Evolutionary conservation across 2,113 vertebrate genomes (phyloP), one percentile per base, ranked within the genome.

Genomic region (Phycodurus eques): DNA sequence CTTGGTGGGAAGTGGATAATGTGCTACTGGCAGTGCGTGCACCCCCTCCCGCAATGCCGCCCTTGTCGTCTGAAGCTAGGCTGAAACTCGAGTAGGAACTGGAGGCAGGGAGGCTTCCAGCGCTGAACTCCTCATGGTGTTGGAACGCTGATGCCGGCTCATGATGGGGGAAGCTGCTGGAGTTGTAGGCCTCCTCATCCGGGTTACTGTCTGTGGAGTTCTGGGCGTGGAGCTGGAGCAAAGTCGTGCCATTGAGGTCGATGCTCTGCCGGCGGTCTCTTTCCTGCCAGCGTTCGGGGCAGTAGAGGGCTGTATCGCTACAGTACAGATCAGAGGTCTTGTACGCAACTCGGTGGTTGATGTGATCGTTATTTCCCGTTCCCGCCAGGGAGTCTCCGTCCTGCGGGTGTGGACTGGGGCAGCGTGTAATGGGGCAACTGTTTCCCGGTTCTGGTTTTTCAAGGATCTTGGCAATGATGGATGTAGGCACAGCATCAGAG

Each of bases 71-170:
- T 0, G 95, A 96, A 0, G 95, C 94, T 33, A 94, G 93, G 0
- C 95, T 98, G 90, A 98, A 97, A 89, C 95, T 98, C 15, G 96
- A 97, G 82, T 97, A 98, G 68, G 95, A 95, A 85, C 95, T 96
- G 74, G 96, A 96, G 8, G 92, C 93, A 0, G 94, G 94, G 71
- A 95, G 91, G 15, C 96, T 97, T 0, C 85, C 89, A 22, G 90
- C 89, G 9, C 92, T 93, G 11, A 95, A 97, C 71, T 95, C 93
- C 0, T 93, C 92, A 0, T 91, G 89, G 66, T 78, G 83, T 47
- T 47, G 78, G 71, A 88, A 91, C 51, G 95, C 95, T 70, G 88
- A 77, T 2, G 93, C 85, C 20, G 92, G 89, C 79, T 95, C 95
- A 0, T 93, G 94, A 51, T 93, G 94, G 33, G 92, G 94, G 89